Evolutionary conservation across 1,140 invertebrate species (phyloP).

Genomic region (Scylla paramamosain): DNA sequence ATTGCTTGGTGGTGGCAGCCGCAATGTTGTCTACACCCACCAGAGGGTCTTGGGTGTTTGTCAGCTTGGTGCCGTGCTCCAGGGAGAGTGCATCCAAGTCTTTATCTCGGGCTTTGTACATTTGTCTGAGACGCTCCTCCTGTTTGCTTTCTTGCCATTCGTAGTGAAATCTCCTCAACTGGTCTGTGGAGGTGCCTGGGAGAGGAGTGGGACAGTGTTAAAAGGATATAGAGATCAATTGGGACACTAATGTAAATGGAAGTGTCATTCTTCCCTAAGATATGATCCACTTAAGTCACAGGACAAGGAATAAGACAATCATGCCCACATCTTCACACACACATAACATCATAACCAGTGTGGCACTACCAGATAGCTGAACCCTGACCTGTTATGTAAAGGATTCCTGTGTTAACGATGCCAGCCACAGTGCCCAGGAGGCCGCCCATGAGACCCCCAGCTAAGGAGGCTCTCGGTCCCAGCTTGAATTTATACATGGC

Average conservation of each 20-base stretch:
- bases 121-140: not conserved
- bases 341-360: too few species aligned
- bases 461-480: slow-evolving; percentile 56
- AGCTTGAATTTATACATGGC: slow-evolving; percentile 55
- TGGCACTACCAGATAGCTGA: not conserved
- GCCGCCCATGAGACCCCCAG: slow-evolving; percentile 49
- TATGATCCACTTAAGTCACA: too few species aligned
- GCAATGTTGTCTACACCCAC: not conserved
- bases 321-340: too few species aligned
- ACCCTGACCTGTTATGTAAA: slow-evolving; percentile 61
- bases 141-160: slow-evolving; percentile 52
- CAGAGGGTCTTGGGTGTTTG: not conserved
- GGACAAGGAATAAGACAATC: too few species aligned
- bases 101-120: not conserved
- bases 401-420: not conserved
- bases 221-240: not conserved
- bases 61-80: not conserved
- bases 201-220: not conserved
- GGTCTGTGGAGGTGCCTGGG: slow-evolving; percentile 61
- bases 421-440: slow-evolving; percentile 54
- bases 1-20: not conserved
- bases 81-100: slow-evolving; percentile 3
- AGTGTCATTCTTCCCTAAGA: too few species aligned
- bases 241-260: too few species aligned
- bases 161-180: slow-evolving; percentile 61